Percentiles rank a stretch among this genome's conserved stretches.
Evolutionary conservation across 1,140 invertebrate genomes (phyloP).

Genomic region (Achatina immaculata): DNA sequence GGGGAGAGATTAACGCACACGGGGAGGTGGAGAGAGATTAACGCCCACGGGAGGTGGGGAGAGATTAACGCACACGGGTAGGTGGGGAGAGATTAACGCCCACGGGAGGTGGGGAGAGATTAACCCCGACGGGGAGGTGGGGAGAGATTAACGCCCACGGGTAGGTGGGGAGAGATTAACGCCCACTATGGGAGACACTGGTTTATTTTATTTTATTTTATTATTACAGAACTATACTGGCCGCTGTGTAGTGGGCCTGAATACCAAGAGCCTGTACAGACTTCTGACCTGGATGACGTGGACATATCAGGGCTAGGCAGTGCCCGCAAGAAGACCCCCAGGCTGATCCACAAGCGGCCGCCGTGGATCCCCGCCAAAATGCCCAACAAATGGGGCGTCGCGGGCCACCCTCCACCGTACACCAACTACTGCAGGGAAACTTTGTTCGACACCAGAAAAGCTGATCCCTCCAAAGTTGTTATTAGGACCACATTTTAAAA

Average conservation of each 20-base stretch:
- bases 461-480: background rate
- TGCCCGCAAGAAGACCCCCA: background rate
- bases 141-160: no score
- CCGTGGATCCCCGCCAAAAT: slow-evolving; percentile 10
- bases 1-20: no score
- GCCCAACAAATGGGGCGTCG: slow-evolving; percentile 27
- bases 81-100: no score
- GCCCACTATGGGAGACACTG: no score
- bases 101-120: no score
- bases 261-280: no score
- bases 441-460: slow-evolving; percentile 17
- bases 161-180: no score
- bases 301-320: background rate
- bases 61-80: no score
- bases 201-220: no score
- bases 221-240: slow-evolving; percentile 14
- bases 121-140: no score
- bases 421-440: slow-evolving; percentile 31
- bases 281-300: background rate
- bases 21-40: no score
- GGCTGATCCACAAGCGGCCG: background rate
- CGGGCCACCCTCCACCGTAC: slow-evolving; percentile 21
- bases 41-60: no score
- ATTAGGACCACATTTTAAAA: slow-evolving; percentile 20
- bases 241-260: background rate